Evolutionary conservation across 2,113 vertebrate genomes (phyloP).

Genomic region (Natator depressus): DNA sequence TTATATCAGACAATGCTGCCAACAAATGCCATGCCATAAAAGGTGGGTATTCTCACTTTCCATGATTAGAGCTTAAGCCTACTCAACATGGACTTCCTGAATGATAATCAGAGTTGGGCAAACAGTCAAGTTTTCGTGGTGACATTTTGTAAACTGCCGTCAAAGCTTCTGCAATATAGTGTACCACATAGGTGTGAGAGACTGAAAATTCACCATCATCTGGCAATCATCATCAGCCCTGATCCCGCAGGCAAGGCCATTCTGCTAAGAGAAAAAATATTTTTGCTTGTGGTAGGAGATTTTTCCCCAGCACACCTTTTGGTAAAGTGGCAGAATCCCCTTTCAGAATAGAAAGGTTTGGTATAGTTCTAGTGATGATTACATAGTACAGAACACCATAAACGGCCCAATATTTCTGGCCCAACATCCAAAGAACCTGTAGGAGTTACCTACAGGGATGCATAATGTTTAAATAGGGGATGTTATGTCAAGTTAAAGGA

Average conservation of each 20-base stretch:
- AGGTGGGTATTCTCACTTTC: slow-evolving; percentile 50
- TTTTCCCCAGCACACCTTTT: not conserved
- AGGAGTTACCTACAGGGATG: rapidly evolving
- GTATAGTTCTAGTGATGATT: not conserved
- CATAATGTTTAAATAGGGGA: not conserved
- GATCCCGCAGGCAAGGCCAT: not conserved
- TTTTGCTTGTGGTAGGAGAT: not conserved
- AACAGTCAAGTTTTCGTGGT: slow-evolving; percentile 24
- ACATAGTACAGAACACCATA: not conserved
- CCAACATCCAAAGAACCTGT: not conserved
- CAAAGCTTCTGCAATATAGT: not conserved
- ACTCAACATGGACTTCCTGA: slow-evolving; percentile 35
- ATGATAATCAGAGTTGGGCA: slow-evolving; percentile 40
- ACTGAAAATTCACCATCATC: not conserved
- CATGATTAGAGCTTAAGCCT: slow-evolving; percentile 44
- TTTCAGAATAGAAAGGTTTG: not conserved
- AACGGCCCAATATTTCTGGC: rapidly evolving
- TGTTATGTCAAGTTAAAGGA: not conserved
- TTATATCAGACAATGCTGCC: not conserved
- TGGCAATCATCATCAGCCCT: not conserved
- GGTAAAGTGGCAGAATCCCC: not conserved
- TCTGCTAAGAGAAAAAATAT: not conserved
- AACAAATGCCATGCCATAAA: slow-evolving; percentile 50
- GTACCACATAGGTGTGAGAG: not conserved
- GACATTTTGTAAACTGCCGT: not conserved